Percentiles rank a stretch among this genome's conserved stretches.
Evolutionary conservation across 1,140 invertebrate species (phyloP).

Genomic region (Drosophila virilis): DNA sequence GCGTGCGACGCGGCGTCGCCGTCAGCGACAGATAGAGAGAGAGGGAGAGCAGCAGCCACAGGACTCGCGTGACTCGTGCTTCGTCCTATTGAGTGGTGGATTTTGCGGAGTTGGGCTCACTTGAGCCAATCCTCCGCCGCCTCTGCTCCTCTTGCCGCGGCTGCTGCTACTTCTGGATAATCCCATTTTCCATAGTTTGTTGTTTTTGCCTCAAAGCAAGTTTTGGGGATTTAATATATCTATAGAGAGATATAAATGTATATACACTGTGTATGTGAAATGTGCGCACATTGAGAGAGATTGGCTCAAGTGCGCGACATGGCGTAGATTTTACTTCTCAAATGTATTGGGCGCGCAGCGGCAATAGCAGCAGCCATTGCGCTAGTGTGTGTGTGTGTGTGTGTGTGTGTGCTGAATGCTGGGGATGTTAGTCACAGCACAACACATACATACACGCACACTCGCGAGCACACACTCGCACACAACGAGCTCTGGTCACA

Average conservation of each 20-base stretch:
- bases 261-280: background rate
- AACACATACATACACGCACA: slow-evolving; percentile 29
- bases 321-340: slow-evolving; percentile 83
- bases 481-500: slow-evolving; percentile 32
- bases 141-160: slow-evolving; percentile 41
- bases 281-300: slow-evolving; percentile 50
- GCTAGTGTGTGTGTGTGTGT: slow-evolving; percentile 1
- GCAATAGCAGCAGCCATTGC: background rate
- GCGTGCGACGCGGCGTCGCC: slow-evolving; percentile 57
- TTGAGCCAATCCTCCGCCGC: slow-evolving; percentile 3
- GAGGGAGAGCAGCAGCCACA: background rate
- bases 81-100: slow-evolving; percentile 29
- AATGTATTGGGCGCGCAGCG: slow-evolving; percentile 75
- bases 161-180: slow-evolving; percentile 48
- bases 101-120: slow-evolving; percentile 33
- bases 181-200: slow-evolving; percentile 54
- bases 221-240: slow-evolving; percentile 60
- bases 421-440: slow-evolving; percentile 47
- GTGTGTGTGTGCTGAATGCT: slow-evolving; percentile 4
- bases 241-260: background rate
- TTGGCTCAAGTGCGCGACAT: slow-evolving; percentile 77
- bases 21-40: background rate
- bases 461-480: slow-evolving; percentile 23
- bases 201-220: slow-evolving; percentile 43
- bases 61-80: background rate